Conservation (phyloP, 2,113 vertebrate species). For the Hepsetus odoe region DNA sequence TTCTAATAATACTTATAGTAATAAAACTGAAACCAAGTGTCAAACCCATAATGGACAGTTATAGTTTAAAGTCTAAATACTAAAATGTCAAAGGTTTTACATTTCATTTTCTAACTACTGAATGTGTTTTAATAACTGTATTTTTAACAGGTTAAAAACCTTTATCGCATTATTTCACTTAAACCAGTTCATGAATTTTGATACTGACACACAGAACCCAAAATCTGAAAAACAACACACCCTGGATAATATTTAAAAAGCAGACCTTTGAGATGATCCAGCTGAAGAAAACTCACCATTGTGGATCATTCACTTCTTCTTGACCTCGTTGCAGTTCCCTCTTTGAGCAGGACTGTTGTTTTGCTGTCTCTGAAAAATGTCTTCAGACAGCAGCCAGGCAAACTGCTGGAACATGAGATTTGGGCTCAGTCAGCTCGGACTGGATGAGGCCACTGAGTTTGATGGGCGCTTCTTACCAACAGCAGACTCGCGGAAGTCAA, state of each 20-base stretch:
- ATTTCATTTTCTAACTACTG: too few species aligned
- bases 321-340: background rate
- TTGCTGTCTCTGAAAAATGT: background rate
- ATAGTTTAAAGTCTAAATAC: too few species aligned
- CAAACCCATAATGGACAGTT: too few species aligned
- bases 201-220: background rate
- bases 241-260: constrained; percentile 17
- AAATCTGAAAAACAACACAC: too few species aligned
- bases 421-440: constrained; percentile 75
- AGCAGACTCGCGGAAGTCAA: constrained; percentile 58
- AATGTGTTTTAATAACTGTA: too few species aligned
- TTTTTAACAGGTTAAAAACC: too few species aligned
- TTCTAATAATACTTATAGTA: too few species aligned
- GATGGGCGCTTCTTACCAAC: constrained; percentile 82
- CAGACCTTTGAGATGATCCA: constrained; percentile 39
- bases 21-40: too few species aligned
- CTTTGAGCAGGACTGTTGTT: background rate
- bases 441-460: constrained; percentile 76
- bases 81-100: too few species aligned
- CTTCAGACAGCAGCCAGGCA: constrained; percentile 81
- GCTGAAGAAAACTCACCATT: background rate
- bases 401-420: constrained; percentile 82
- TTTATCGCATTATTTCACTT: too few species aligned
- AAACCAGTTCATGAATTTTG: background rate
- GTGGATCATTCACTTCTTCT: constrained; percentile 18